Evolutionary conservation across 2,797 vertebrate species (phyloP).

Genomic region (Centroberyx gerrardi): DNA sequence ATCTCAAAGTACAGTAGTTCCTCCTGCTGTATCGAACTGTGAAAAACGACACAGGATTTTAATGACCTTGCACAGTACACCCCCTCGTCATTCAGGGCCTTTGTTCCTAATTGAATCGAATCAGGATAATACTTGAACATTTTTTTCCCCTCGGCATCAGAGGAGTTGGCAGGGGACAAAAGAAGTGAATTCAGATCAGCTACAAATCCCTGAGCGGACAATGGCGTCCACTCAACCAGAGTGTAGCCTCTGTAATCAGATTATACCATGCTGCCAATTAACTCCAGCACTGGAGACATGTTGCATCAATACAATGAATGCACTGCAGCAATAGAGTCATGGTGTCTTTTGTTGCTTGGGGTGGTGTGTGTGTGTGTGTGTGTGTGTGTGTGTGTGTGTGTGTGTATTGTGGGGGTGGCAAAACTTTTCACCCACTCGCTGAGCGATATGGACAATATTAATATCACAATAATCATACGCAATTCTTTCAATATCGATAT

Average conservation of each 20-base stretch:
- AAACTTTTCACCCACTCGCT: too few species aligned
- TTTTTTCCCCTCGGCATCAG: neutral
- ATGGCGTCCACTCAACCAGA: constrained; percentile 35
- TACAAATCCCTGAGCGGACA: constrained; percentile 24
- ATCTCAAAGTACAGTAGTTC: too few species aligned
- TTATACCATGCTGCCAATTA: constrained; percentile 35
- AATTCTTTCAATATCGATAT: too few species aligned
- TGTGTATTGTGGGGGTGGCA: neutral
- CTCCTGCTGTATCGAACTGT: neutral
- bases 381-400: neutral
- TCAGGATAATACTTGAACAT: neutral
- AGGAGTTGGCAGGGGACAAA: constrained; percentile 13
- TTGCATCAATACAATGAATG: neutral
- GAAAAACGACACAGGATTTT: neutral
- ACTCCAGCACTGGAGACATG: constrained; percentile 19
- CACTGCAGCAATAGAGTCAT: neutral
- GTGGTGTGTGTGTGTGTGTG: neutral
- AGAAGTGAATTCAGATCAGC: constrained; percentile 28
- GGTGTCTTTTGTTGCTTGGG: neutral
- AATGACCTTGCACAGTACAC: neutral
- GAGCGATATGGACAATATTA: too few species aligned
- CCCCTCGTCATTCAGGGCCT: neutral
- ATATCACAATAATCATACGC: too few species aligned
- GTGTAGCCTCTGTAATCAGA: constrained; percentile 33
- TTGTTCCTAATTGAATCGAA: neutral